phyloP scores from a whole-genome alignment of 2,113 vertebrate species.

The Trematomus loennbergii region DNA sequence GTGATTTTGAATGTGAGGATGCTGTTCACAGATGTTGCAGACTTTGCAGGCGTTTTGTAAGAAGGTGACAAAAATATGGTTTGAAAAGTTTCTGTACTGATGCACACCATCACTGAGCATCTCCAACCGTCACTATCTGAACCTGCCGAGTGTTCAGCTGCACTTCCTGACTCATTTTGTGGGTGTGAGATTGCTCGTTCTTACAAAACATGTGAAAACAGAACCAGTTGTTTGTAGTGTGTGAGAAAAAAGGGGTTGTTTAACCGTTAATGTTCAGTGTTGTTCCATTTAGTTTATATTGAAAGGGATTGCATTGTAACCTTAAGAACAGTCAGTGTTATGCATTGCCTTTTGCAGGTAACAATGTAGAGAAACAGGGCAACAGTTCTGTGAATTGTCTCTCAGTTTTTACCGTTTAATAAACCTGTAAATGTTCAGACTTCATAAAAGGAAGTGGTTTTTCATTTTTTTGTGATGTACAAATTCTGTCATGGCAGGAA shows the following conservation, averaged over 20 bases:
- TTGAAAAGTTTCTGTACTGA: neutral
- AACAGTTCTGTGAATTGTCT: neutral
- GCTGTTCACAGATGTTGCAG: neutral
- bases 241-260: neutral
- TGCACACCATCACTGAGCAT: neutral
- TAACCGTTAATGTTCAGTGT: neutral
- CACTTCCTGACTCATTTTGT: slow-evolving; percentile 41
- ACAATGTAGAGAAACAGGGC: neutral
- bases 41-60: neutral
- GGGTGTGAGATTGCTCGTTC: slow-evolving; percentile 11
- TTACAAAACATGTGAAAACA: neutral
- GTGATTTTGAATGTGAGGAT: neutral
- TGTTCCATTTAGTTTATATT: neutral
- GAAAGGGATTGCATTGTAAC: neutral
- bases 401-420: neutral
- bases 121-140: neutral
- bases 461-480: neutral
- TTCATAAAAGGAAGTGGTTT: neutral
- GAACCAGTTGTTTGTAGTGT: neutral
- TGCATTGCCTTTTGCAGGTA: neutral
- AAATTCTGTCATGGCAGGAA: slow-evolving; percentile 19
- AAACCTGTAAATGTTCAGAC: neutral
- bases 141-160: neutral
- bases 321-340: neutral
- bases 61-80: slow-evolving; percentile 25